Conservation (phyloP, 2,888 invertebrate species). For the Chirona hameri region DNA sequence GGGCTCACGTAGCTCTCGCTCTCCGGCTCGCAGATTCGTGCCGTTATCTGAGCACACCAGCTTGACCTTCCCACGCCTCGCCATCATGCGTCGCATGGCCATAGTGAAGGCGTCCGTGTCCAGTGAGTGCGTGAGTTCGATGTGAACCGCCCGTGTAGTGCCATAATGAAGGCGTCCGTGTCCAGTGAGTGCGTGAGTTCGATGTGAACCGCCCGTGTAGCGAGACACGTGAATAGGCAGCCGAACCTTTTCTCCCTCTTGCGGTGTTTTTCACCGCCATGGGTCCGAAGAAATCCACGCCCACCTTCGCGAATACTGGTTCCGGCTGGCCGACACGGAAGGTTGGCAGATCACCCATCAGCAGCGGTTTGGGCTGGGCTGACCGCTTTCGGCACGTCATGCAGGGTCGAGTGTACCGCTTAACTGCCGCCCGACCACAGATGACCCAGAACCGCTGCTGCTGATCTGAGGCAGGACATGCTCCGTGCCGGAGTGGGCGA, state of each 20-base stretch:
- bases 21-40: conserved; percentile 34
- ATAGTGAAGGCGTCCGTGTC: no score
- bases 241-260: conserved; percentile 34
- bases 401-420: no score
- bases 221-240: conserved; percentile 35
- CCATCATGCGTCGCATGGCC: conserved; percentile 33
- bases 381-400: no score
- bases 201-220: conserved; percentile 34
- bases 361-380: background rate
- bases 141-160: no score
- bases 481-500: no score
- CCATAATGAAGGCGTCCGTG: no score
- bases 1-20: no score
- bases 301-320: background rate
- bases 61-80: conserved; percentile 33
- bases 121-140: no score
- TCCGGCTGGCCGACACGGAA: background rate
- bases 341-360: conserved; percentile 29
- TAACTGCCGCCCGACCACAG: no score
- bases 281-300: conserved; percentile 33
- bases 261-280: conserved; percentile 22
- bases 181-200: no score
- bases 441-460: no score
- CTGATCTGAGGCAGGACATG: no score
- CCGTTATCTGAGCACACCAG: conserved; percentile 39